Evolutionary conservation across 1,140 invertebrate species (phyloP).

Genomic region (Drosophila murphyi): DNA sequence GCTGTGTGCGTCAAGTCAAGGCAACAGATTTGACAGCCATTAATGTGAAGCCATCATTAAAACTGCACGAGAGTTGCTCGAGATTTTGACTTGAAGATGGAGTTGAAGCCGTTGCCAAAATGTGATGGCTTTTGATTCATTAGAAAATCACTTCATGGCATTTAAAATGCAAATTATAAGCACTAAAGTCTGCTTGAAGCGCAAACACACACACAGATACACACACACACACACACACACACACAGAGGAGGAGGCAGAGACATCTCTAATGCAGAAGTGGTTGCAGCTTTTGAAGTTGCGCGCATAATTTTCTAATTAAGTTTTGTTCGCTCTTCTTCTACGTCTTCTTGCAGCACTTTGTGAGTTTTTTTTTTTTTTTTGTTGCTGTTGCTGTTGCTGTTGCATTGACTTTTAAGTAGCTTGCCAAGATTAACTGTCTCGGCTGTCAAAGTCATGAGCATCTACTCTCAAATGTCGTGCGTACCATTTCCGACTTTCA

Average conservation of each 20-base stretch:
- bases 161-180: constrained; percentile 77
- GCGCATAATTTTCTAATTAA: constrained; percentile 81
- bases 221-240: background rate
- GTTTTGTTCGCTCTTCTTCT: constrained; percentile 55
- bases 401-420: constrained; percentile 79
- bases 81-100: constrained; percentile 28
- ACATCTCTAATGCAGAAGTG: constrained; percentile 66
- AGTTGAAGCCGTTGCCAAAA: constrained; percentile 51
- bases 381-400: constrained; percentile 72
- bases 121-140: constrained; percentile 77
- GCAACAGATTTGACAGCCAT: constrained; percentile 77
- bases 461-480: constrained; percentile 20
- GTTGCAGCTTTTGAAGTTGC: constrained; percentile 71
- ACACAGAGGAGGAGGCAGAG: background rate
- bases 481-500: constrained; percentile 14
- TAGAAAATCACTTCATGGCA: constrained; percentile 78
- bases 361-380: constrained; percentile 35
- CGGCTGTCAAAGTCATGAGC: constrained; percentile 30
- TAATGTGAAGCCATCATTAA: constrained; percentile 75
- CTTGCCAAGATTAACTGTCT: constrained; percentile 74
- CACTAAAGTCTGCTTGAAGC: constrained; percentile 34
- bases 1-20: constrained; percentile 60
- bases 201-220: constrained; percentile 6
- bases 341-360: constrained; percentile 45
- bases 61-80: constrained; percentile 60